Evolutionary conservation across 2,888 invertebrate genomes (phyloP), one percentile per base, ranked within the genome.

Genomic region (Apamea monoglypha): DNA sequence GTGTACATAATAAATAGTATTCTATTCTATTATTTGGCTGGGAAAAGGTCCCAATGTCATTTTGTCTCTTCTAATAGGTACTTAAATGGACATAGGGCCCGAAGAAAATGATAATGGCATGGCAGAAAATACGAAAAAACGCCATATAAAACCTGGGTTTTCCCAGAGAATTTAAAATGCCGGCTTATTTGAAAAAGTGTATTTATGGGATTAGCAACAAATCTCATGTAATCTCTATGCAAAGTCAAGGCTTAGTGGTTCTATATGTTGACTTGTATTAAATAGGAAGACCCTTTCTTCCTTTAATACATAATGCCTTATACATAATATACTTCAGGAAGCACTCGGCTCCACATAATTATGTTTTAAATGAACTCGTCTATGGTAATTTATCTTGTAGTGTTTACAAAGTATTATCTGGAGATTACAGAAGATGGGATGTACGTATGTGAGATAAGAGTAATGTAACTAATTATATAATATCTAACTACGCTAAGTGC

Each of bases 321-420:
- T 73, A 29, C 16, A 29, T 61, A n/a, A 59, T 56, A 25, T 56
- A 76, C 18, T 63, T 66, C 25, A 63, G n/a, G 61, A 53, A 79
- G 21, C 44, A 44, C 29, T 32, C 32, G 14, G 4, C 14, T 63
- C 12, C 29, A 36, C 18, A 66, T 50, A 40, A 44, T 61, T 53
- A 74, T 44, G 67, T 44, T n/a, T 56, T 59, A 59, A 12, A 59
- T 25, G 18, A n/a, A 40, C 72, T 68, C 25, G 61, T 69, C 59
- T 74, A 73, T 67, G 56, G 77, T 67, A 85, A 85, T 85, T 80
- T 85, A 83, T 87, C 85, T 85, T 80, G 29, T 53, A 66, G 14
- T 77, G 85, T 87, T 75, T 80, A 83, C 88, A 61, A 53, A 77
- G 87, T 73, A 40, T 87, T 70, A 85, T 87, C 85, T 73, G 1